Conservation (phyloP, 2,888 invertebrate species). For the Panorpa germanica region DNA sequence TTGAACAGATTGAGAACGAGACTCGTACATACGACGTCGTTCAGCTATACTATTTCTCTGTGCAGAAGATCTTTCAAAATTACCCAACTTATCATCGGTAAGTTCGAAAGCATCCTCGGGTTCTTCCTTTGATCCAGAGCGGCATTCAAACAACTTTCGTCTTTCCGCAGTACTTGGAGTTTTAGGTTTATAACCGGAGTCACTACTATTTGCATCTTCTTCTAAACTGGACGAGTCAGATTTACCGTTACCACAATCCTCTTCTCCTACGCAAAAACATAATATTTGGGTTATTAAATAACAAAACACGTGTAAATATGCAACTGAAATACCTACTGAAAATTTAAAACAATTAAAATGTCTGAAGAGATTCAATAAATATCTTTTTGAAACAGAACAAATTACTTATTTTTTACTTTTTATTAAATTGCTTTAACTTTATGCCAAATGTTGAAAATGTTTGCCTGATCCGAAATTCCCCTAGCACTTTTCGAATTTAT, state of each 20-base stretch:
- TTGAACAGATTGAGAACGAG: conserved; percentile 46
- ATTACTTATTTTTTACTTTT: too few relatives aligned
- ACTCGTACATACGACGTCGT: conserved; percentile 55
- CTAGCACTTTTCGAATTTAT: too few relatives aligned
- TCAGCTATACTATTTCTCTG: conserved; percentile 61
- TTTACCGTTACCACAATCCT: conserved; percentile 30
- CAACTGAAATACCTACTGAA: neutral
- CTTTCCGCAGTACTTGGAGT: conserved; percentile 64
- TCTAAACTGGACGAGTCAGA: conserved; percentile 41
- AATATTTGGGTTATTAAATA: neutral
- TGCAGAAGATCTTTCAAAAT: conserved; percentile 36
- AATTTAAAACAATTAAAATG: too few relatives aligned
- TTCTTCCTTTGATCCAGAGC: conserved; percentile 19
- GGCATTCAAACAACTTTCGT: conserved; percentile 40
- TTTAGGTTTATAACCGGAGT: conserved; percentile 48
- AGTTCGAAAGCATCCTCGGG: conserved; percentile 33
- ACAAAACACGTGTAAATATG: neutral
- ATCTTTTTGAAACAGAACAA: too few relatives aligned
- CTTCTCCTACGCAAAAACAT: neutral
- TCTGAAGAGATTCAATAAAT: too few relatives aligned
- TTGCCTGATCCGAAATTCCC: too few relatives aligned
- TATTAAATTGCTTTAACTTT: too few relatives aligned
- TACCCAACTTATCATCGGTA: conserved; percentile 27
- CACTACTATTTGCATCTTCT: conserved; percentile 39
- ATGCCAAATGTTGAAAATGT: too few relatives aligned